Evolutionary conservation across 2,113 vertebrate genomes (phyloP), one percentile per base, ranked within the genome.

Genomic region (Mirounga angustirostris): DNA sequence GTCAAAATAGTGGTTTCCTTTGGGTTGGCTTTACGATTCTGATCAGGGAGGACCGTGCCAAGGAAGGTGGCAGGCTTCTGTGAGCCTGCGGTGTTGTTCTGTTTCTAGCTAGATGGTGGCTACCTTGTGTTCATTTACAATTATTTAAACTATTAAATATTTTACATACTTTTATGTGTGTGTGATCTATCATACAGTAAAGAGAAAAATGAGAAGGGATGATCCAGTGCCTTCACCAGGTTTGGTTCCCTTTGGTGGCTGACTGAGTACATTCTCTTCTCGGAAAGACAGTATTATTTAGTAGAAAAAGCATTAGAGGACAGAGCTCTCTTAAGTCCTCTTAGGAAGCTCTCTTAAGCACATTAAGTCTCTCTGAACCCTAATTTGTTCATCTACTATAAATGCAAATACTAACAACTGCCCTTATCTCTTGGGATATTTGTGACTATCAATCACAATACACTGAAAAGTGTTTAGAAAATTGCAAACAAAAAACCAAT

Each of bases 391-490:
- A 94, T 80, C 46, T 80, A 74, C 43, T 87, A 95, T 87, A 95
- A 96, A 80, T 92, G 46, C 28, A 95, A 87, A 91, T 69, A 94
- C 28, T 82, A 94, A 87, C 30, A 87, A 87, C 28, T 80, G 28
- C 2, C 24, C 40, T 69, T 59, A 92, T 80, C 79, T 78, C 67
- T 81, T 89, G 63, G 50, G 84, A 54, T 58, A 96, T 89, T 26
- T 89, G n/a, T 36, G n/a, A 80, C 40, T 81, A 61, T 46, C 40
- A 80, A 80, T 74, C 40, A 36, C n/a, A 87, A 58, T 21, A 87
- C 6, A 85, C 18, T 50, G 24, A 83, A 87, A 71, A 7, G 58
- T 24, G 52, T 36, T 88, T 50, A 40, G 30, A 91, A 93, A 82
- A 83, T 16, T 73, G 26, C 52, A 80, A 92, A 80, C n/a, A 52